phyloP scores from a whole-genome alignment of 2,888 invertebrate species.

The Aelia acuminata region DNA sequence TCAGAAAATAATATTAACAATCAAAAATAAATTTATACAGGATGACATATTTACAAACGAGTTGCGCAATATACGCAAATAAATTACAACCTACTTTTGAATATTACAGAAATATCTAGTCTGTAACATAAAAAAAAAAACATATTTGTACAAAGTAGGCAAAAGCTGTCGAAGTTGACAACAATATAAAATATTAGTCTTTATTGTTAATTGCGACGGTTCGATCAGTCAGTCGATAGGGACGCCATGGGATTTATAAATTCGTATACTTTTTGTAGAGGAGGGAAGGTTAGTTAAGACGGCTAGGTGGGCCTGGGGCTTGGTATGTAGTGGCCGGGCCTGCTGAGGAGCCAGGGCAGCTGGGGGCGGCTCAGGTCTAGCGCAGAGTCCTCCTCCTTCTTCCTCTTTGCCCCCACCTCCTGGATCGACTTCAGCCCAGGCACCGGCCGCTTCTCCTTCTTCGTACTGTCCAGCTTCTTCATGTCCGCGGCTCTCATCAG shows the following conservation, averaged over 20 bases:
- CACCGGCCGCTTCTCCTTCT: slow-evolving; percentile 62
- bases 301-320: slow-evolving; percentile 58
- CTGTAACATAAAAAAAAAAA: neutral
- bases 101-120: neutral
- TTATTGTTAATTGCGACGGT: neutral
- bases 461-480: slow-evolving; percentile 62
- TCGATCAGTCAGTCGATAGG: neutral
- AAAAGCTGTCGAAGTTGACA: neutral
- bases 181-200: neutral
- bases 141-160: neutral
- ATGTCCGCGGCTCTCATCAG: slow-evolving; percentile 65
- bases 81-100: slow-evolving; percentile 19
- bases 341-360: slow-evolving; percentile 60
- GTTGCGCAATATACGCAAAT: neutral
- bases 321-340: slow-evolving; percentile 54
- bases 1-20: slow-evolving; percentile 1
- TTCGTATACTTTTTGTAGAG: neutral
- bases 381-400: slow-evolving; percentile 62
- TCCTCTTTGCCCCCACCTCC: slow-evolving; percentile 62
- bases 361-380: slow-evolving; percentile 62
- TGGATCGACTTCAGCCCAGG: slow-evolving; percentile 65
- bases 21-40: slow-evolving; percentile 8
- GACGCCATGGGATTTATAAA: neutral
- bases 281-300: neutral
- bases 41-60: neutral